Base-by-base conservation (phyloP, 30 jellyfish, hydroid and myxozoan species). In the Nemopilema nomurai region DNA sequence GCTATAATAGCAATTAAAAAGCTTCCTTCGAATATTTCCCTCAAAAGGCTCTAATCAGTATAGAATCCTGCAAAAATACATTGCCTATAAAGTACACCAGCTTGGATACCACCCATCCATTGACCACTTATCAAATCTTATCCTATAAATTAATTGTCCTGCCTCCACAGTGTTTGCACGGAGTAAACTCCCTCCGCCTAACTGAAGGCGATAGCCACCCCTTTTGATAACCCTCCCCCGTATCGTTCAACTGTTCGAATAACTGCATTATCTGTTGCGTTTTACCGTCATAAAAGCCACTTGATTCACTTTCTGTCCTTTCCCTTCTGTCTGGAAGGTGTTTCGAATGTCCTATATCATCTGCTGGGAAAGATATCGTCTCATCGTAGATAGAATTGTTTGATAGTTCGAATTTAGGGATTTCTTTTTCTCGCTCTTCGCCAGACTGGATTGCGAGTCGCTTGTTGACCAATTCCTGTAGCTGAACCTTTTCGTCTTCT, bases 161-260 rank as follows among this genome's bases (percentile, higher is more conserved):
- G 13, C 97, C 87, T 3, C 89, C 65, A 66, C 99, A 94, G 30
- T 94, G 91, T 28, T 75, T 89, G 70, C 99, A 94, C 0, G 99
- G 99, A 19, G 92, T 74, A 25, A 94, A 89, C 18, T 80, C 96
- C 41, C 84, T 80, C 26, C 87, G 90, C 62, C 99, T 78, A 3
- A 83, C 93, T 3, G 91, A 96, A 16, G 99, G 99, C 80, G 99
- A 88, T 66, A 94, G 29, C 99, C 99, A 94, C 27, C 99, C 99
- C 23, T 76, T 89, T 71, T 89, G 99, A 70, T 84, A 94, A 8
- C 99, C 99, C 82, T 94, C 99, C 1, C 97, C 97, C 13, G 96
- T 85, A 52, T 96, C 94, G 62, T 94, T 86, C 70, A 94, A 91
- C 66, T 94, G 99, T 62, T 94, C 99, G 62, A 94, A 94, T 16